These are phyloP conservation scores for Dascillus cervinus DNA, from an alignment of 2,888 invertebrate genomes.

Conservation along the genomic window DNA sequence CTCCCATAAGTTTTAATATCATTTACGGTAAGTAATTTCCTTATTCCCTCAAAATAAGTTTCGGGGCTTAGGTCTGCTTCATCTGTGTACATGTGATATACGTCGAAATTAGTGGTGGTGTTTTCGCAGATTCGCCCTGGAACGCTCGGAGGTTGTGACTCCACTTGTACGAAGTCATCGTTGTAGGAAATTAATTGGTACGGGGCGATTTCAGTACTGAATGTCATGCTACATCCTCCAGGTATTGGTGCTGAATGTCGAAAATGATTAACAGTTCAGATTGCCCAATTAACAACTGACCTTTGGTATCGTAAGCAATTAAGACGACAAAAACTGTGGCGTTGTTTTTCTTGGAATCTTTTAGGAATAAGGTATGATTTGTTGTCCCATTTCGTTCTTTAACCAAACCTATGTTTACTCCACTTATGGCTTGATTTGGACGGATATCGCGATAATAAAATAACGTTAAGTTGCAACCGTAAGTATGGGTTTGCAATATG, in stretches of 20 bases:
- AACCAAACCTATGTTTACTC: no score
- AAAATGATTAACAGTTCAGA: no score
- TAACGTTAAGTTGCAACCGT: no score
- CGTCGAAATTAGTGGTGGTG: conserved; percentile 43
- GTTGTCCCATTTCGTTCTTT: no score
- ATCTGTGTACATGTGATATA: conserved; percentile 55
- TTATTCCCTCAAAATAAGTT: conserved; percentile 54
- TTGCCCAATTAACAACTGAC: no score
- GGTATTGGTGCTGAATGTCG: conserved; percentile 71
- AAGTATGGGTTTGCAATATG: no score
- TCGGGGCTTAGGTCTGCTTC: conserved; percentile 48
- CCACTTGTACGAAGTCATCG: conserved; percentile 45
- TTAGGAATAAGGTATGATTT: no score
- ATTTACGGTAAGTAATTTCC: conserved; percentile 53
- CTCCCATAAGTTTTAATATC: conserved; percentile 47
- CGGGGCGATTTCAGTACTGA: conserved; percentile 51
- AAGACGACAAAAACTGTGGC: no score
- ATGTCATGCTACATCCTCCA: conserved; percentile 71
- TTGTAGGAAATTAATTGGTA: conserved; percentile 45
- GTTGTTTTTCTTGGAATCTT: no score
- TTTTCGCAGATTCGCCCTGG: conserved; percentile 35
- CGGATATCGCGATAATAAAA: no score
- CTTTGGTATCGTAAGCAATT: no score
- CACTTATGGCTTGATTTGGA: no score
- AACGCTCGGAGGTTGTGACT: conserved; percentile 46